A percentile compares a stretch with the other conserved stretches of the same genome.
These are phyloP conservation scores for Myopa tessellatipennis DNA, from an alignment of 2,888 invertebrate species.

Conservation along the genomic window DNA sequence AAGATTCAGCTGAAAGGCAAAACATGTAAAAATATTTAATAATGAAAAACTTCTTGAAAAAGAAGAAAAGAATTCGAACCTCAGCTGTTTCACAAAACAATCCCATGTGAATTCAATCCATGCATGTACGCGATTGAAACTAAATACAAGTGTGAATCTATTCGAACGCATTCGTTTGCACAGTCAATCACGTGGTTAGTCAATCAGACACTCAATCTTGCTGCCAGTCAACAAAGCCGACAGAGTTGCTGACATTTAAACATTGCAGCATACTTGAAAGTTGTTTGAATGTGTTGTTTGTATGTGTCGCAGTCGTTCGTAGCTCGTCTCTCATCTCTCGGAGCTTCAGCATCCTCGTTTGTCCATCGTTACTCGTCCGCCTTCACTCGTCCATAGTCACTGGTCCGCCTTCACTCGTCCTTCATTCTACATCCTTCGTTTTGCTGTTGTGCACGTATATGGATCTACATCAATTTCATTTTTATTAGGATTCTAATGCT, in stretches of 20 bases:
- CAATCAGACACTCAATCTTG: background rate
- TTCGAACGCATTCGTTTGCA: background rate
- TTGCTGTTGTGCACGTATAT: constrained; percentile 3
- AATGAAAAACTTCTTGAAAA: too few relatives aligned
- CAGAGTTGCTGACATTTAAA: background rate
- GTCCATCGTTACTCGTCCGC: too few relatives aligned
- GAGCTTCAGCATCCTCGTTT: too few relatives aligned
- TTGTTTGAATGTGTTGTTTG: background rate
- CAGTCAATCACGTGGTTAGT: background rate
- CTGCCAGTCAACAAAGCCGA: background rate
- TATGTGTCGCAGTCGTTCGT: background rate
- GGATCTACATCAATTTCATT: constrained; percentile 12
- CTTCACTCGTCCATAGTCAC: background rate
- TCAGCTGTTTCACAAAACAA: too few relatives aligned
- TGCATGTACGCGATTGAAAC: background rate
- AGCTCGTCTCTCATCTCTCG: too few relatives aligned
- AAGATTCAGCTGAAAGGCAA: too few relatives aligned
- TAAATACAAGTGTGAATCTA: background rate
- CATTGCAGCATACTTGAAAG: background rate
- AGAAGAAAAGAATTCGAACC: too few relatives aligned
- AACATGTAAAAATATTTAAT: too few relatives aligned
- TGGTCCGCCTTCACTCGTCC: constrained; percentile 1
- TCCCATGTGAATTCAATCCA: too few relatives aligned
- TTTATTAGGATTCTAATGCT: constrained; percentile 23
- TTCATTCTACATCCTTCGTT: background rate